Base-by-base conservation (phyloP, 2,888 invertebrate genomes). In the Patella caerulea region DNA sequence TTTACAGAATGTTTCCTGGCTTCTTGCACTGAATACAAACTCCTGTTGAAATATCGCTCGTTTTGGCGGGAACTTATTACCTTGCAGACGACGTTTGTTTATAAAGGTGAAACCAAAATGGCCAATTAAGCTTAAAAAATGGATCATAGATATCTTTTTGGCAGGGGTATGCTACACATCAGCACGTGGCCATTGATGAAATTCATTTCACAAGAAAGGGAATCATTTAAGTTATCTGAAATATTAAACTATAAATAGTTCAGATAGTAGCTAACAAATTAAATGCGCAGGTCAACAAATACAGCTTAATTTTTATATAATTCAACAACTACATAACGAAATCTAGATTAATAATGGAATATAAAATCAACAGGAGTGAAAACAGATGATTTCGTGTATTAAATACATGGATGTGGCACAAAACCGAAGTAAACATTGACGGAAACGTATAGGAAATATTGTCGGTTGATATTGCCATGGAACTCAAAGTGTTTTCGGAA, bases 21-120 rank as follows among this genome's bases (percentile, higher is more conserved):
- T 65, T 24, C 65, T 65, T 65, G 19, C 24, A 24, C 24, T 65
- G 65, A 65, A 65, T 65, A 65, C 65, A 65, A 65, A 65, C 65
- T 65, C 65, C 14, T 65, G 65, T 65, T 65, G 65, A 65, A 65
- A 65, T 65, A 9, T 19, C 24, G 65, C 65, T 65, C 65, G 65
- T 65, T 65, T 65, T 65, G 65, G 65, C 65, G 65, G 65, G 65
- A 24, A 65, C 19, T 65, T 65, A 65, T 65, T 65, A 65, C 65
- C 65, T 65, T 65, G 19, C 65, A 65, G 65, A 65, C 65, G 65
- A 65, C 65, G 65, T 65, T 65, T 65, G 65, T 65, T 65, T 65
- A 65, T 65, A 65, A 24, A 65, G 65, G 65, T 65, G 65, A 65
- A 65, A 65, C 65, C 65, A 24, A 65, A 65, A 65, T 65, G 65